Percentiles rank a stretch among this genome's conserved stretches.
phyloP scores from a whole-genome alignment of 2,888 invertebrate genomes.

The Aspidapion aeneum region DNA sequence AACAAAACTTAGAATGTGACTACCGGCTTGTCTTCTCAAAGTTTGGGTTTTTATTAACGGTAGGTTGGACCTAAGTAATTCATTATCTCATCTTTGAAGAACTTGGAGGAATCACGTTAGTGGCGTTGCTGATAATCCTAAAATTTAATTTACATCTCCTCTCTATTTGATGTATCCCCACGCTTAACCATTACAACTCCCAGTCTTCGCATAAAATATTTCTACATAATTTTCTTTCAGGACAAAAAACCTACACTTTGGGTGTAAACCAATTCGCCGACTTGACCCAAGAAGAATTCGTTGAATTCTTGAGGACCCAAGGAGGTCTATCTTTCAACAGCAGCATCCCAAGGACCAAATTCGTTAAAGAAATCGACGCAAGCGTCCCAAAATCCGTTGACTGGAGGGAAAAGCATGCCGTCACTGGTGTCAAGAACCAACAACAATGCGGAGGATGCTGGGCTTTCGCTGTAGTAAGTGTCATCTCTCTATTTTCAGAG shows the following conservation, averaged over 20 bases:
- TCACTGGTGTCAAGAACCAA: constrained; percentile 31
- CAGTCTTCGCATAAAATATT: too few relatives aligned
- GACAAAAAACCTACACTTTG: constrained; percentile 1
- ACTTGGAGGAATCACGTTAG: too few relatives aligned
- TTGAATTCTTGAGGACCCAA: constrained; percentile 8
- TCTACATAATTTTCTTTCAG: background rate
- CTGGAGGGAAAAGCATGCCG: constrained; percentile 30
- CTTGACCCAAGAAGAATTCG: constrained; percentile 27
- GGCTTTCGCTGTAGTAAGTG: constrained; percentile 29
- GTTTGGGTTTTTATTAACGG: too few relatives aligned
- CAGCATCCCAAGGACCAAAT: background rate
- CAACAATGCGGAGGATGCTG: constrained; percentile 31
- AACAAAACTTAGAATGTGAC: too few relatives aligned
- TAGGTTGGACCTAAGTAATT: too few relatives aligned
- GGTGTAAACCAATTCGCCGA: constrained; percentile 29
- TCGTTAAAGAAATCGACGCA: constrained; percentile 8
- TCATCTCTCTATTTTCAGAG: background rate
- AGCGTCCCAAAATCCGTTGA: constrained; percentile 24
- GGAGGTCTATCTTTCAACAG: constrained; percentile 8
- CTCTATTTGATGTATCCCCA: too few relatives aligned
- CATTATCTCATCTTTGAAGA: too few relatives aligned
- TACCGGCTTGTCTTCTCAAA: too few relatives aligned
- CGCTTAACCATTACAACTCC: too few relatives aligned
- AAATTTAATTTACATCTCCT: too few relatives aligned
- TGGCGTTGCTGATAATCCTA: too few relatives aligned